phyloP scores from a whole-genome alignment of 2,113 vertebrate genomes.

The Hypocryptadius cinnamomeus region DNA sequence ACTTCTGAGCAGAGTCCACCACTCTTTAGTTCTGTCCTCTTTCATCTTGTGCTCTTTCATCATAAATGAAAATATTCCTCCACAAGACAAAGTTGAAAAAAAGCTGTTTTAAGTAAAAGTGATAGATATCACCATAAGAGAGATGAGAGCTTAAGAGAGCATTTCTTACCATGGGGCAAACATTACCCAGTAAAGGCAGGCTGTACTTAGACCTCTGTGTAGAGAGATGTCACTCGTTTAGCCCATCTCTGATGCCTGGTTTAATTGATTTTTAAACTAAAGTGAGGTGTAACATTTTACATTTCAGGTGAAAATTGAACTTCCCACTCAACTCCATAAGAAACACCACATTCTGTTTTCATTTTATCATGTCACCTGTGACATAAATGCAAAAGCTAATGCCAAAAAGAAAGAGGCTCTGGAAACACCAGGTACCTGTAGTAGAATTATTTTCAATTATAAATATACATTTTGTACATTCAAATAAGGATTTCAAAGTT shows the following conservation, averaged over 20 bases:
- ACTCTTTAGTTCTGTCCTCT: neutral
- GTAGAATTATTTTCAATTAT: constrained; percentile 38
- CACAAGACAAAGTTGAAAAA: neutral
- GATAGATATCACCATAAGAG: neutral
- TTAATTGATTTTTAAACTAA: constrained; percentile 36
- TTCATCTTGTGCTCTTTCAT: neutral
- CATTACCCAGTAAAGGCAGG: neutral
- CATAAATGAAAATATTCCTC: neutral
- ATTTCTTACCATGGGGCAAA: neutral
- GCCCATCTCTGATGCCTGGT: constrained; percentile 2
- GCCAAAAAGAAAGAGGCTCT: constrained; percentile 94
- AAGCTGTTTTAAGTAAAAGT: neutral
- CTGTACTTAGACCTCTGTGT: neutral
- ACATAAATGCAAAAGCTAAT: constrained; percentile 96
- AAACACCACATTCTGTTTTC: constrained; percentile 98
- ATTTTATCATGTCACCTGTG: constrained; percentile 96
- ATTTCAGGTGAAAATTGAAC: constrained; percentile 93
- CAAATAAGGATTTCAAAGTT: constrained; percentile 30
- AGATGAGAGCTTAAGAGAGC: neutral
- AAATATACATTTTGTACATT: neutral
- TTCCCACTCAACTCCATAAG: constrained; percentile 93
- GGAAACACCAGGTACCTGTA: constrained; percentile 86
- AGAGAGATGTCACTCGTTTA: neutral
- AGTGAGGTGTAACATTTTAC: constrained; percentile 54
- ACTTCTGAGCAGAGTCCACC: neutral